A percentile compares a stretch with the other conserved stretches of the same genome.
Evolutionary conservation across 2,888 invertebrate genomes (phyloP).

Genomic region (Erannis defoliaria): DNA sequence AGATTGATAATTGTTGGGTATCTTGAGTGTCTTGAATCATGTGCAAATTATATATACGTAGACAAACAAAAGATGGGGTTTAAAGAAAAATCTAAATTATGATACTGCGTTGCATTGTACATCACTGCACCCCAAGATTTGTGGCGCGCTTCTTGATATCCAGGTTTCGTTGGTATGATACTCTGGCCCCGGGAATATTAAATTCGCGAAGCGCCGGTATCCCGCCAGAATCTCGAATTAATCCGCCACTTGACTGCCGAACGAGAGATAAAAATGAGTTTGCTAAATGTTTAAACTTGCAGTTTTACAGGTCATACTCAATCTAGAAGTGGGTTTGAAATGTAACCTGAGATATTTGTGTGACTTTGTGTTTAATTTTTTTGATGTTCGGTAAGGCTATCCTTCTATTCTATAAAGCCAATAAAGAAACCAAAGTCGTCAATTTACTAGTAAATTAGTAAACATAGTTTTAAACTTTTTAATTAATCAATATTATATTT

Average conservation of each 20-base stretch:
- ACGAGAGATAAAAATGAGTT: constrained; percentile 23
- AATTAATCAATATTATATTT: too few species aligned
- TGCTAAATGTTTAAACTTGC: constrained; percentile 20
- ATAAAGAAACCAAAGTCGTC: too few species aligned
- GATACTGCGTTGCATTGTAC: constrained; percentile 8
- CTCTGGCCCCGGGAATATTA: constrained; percentile 72
- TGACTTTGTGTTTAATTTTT: background rate
- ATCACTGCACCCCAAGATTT: constrained; percentile 63
- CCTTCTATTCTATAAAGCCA: too few species aligned
- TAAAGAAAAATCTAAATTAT: too few species aligned
- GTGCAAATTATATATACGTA: too few species aligned
- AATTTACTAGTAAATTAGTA: too few species aligned
- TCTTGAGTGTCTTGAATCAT: too few species aligned
- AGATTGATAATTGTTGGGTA: too few species aligned
- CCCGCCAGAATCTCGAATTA: constrained; percentile 31
- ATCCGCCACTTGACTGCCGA: constrained; percentile 33
- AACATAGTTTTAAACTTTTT: too few species aligned
- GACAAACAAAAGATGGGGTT: too few species aligned
- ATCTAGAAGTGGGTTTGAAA: background rate
- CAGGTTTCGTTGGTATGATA: constrained; percentile 69
- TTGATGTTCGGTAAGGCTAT: too few species aligned
- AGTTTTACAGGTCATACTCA: constrained; percentile 6
- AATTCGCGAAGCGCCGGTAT: constrained; percentile 58
- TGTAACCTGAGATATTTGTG: background rate
- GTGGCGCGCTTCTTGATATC: constrained; percentile 68